Evolutionary conservation across 2,888 invertebrate species (phyloP), one percentile per base, ranked within the genome.

Genomic region (Eupeodes latifasciatus): DNA sequence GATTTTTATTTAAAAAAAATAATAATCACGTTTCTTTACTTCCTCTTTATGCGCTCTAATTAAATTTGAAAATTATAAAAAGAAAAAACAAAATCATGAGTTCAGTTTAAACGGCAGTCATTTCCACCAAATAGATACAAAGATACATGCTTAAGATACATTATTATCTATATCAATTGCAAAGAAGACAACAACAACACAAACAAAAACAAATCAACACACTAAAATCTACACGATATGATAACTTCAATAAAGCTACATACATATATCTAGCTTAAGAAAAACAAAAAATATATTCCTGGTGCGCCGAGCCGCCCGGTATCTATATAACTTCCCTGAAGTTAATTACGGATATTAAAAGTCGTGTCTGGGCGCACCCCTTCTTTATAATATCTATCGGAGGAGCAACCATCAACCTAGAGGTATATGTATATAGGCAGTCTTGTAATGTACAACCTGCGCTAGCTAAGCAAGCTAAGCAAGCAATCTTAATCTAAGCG

Each of bases 331-430:
- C 84, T 84, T 80, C 77, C 87, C 76, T 74, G 72, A 74, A 77
- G 72, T 87, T 87, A 87, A 87, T 87, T 87, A 84, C 80, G 80
- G 87, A 87, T 84, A 84, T 87, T 87, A 87, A 83, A 67, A 84
- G 80, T 87, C 80, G 84, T 87, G 87, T 84, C 69, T 86, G 82
- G 87, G 84, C 84, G 80, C 87, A 81, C 79, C 79, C 75, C 82
- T 79, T 67, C 51, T 67, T 11, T 49, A 5, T 11, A 51, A 14
- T 27, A 27, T 27, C 27, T 49, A 51, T 53, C 55, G 62, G 9
- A 59, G 47, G 47, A 44, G 61, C 36, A 59, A n/a, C 51, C 59
- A 62, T 14, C 7, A 57, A 12, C 34, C 9, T 36, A 47, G 47
- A 61, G 61, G 40, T 40, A 4, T 5, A n/a, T 16, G n/a, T n/a